Evolutionary conservation across 2,797 vertebrate species (phyloP).

Genomic region (Corythornis leucogaster): DNA sequence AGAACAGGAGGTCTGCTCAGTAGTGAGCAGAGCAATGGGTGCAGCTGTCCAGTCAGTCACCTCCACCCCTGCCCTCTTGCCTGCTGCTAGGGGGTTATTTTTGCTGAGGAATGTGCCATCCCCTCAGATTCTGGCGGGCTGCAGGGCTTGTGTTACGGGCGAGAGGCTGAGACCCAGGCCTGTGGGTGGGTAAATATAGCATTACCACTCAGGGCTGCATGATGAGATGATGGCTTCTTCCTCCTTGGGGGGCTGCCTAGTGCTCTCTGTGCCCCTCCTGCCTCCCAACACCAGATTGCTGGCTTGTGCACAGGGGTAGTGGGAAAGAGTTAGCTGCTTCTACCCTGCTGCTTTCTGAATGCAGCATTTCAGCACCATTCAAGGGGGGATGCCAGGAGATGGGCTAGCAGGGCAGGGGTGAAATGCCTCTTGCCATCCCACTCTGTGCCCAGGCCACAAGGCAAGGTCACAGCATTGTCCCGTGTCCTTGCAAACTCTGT

Average conservation of each 20-base stretch:
- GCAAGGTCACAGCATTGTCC: background rate
- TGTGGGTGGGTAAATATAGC: constrained; percentile 59
- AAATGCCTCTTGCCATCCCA: background rate
- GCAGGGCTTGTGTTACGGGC: constrained; percentile 78
- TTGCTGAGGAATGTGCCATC: constrained; percentile 83
- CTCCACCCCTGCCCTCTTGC: constrained; percentile 53
- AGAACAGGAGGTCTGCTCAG: background rate
- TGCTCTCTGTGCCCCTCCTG: background rate
- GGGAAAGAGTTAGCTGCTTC: background rate
- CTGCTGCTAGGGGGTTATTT: constrained; percentile 78
- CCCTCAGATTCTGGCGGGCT: constrained; percentile 76
- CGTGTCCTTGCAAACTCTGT: accelerated
- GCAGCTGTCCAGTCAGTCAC: constrained; percentile 83
- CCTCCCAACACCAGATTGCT: background rate
- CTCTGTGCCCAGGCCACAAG: background rate
- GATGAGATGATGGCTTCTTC: background rate
- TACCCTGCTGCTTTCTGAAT: background rate
- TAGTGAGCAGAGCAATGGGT: accelerated
- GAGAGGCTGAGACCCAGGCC: constrained; percentile 11
- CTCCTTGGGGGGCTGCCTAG: background rate
- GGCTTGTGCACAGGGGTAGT: background rate
- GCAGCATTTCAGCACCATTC: background rate
- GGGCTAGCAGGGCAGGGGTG: background rate
- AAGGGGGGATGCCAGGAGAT: accelerated
- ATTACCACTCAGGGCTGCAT: background rate